phyloP scores from a whole-genome alignment of 2,888 invertebrate genomes.

The Gasteruption jaculator region DNA sequence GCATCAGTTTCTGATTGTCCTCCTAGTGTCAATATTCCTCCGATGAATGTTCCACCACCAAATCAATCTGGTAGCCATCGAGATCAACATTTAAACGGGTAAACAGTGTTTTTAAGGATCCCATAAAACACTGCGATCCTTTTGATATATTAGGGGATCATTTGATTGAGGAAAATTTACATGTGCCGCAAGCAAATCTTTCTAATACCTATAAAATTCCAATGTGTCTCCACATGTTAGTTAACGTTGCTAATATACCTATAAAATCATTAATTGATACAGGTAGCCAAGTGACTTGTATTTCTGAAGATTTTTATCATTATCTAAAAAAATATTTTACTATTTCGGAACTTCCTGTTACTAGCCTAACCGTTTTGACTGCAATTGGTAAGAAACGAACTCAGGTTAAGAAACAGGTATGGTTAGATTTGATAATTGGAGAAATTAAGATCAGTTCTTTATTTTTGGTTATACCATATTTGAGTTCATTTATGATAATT shows the following conservation, averaged over 20 bases:
- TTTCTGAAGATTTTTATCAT: conserved; percentile 7
- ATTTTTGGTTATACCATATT: conserved; percentile 6
- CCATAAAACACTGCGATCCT: conserved; percentile 5
- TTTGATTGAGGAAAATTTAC: conserved; percentile 7
- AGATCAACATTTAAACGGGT: conserved; percentile 18
- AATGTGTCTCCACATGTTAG: conserved; percentile 13
- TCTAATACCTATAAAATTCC: background rate
- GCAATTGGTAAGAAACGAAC: conserved; percentile 8
- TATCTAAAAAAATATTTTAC: conserved; percentile 4
- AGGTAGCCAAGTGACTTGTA: conserved; percentile 23
- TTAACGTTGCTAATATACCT: conserved; percentile 6
- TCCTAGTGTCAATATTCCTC: too few species aligned
- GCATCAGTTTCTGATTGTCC: too few species aligned
- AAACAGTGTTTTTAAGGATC: conserved; percentile 14
- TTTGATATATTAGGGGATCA: conserved; percentile 16
- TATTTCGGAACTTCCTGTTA: conserved; percentile 6
- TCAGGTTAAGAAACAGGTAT: conserved; percentile 5
- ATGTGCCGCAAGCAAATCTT: background rate
- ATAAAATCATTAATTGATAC: conserved; percentile 20
- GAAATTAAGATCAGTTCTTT: conserved; percentile 1
- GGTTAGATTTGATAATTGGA: conserved; percentile 5
- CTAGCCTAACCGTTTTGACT: conserved; percentile 1
- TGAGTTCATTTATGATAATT: conserved; percentile 6
- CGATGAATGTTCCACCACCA: too few species aligned
- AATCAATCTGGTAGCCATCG: background rate